phyloP scores from a whole-genome alignment of 2,113 vertebrate species.

The Rhegmatorhina hoffmannsi region DNA sequence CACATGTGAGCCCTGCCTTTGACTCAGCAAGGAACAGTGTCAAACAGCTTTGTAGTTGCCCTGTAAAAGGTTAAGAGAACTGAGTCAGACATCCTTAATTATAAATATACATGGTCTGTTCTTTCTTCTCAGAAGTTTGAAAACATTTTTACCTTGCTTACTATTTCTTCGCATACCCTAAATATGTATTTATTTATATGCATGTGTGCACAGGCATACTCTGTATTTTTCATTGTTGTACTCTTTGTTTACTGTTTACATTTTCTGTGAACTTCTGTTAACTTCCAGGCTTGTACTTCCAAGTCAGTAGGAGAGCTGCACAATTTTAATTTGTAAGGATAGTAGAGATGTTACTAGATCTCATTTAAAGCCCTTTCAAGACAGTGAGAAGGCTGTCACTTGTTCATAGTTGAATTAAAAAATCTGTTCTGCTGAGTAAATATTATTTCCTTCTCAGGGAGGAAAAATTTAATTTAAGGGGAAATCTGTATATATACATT shows the following conservation, averaged over 20 bases:
- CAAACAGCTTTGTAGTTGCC: background rate
- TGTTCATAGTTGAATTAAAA: background rate
- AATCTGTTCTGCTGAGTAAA: background rate
- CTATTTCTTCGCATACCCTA: background rate
- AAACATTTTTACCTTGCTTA: background rate
- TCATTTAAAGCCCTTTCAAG: background rate
- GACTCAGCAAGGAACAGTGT: constrained; percentile 8
- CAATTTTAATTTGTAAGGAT: background rate
- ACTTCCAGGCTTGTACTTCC: background rate
- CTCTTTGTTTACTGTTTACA: background rate
- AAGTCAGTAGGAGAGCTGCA: background rate
- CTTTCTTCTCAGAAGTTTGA: background rate
- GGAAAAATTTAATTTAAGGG: background rate
- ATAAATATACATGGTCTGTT: background rate
- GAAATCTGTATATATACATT: background rate
- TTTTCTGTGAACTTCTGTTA: background rate
- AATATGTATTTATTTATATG: background rate
- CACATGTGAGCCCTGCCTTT: background rate
- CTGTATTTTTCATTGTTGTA: background rate
- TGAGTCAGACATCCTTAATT: constrained; percentile 18
- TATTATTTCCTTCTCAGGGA: background rate
- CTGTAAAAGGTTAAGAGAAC: background rate
- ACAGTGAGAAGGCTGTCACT: background rate
- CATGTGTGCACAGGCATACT: too few relatives aligned
- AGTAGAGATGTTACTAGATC: background rate